Conservation (phyloP, 2,888 invertebrate species). For the Cepaea hortensis region DNA sequence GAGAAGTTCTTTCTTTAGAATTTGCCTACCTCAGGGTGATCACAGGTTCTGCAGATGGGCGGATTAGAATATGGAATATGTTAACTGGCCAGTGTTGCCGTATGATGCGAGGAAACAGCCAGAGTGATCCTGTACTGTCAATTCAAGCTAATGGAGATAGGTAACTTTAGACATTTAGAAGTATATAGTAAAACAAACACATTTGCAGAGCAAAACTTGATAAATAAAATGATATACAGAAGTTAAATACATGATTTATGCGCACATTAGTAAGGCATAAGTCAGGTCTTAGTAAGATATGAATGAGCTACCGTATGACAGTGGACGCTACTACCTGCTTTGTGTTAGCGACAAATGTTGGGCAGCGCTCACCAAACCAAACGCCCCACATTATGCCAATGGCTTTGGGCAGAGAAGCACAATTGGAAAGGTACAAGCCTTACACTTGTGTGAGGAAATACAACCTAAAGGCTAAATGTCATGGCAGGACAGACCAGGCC, state of each 20-base stretch:
- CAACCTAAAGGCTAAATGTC: too few species aligned
- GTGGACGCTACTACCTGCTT: too few species aligned
- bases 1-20: slow-evolving; percentile 75
- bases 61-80: slow-evolving; percentile 76
- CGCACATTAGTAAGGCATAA: neutral
- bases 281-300: too few species aligned
- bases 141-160: slow-evolving; percentile 73
- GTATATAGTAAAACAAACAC: neutral
- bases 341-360: too few species aligned
- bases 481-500: too few species aligned
- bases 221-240: neutral
- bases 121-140: slow-evolving; percentile 74
- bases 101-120: slow-evolving; percentile 76
- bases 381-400: too few species aligned
- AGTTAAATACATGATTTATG: neutral
- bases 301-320: too few species aligned
- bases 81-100: slow-evolving; percentile 74
- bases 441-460: too few species aligned
- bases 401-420: too few species aligned
- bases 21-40: slow-evolving; percentile 74
- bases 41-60: slow-evolving; percentile 75
- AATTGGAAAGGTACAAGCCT: too few species aligned
- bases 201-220: neutral
- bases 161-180: slow-evolving; percentile 54
- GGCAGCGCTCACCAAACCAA: too few species aligned